Base-by-base conservation (phyloP, 2,113 vertebrate genomes). In the Chloebia gouldiae region DNA sequence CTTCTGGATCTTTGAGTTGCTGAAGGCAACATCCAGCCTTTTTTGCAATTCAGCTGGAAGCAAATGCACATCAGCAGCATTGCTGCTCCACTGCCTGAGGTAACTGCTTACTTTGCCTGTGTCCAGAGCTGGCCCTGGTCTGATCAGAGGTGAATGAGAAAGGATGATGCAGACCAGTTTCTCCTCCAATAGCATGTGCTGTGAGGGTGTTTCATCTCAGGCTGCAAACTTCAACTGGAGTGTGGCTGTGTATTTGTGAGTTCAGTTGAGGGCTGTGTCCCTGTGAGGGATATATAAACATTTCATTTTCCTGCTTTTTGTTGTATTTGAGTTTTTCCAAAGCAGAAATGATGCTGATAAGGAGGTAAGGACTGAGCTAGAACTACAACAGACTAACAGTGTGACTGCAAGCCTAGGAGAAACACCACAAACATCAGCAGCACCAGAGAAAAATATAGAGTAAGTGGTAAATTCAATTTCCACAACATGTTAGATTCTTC, bases 361-460 rank as follows among this genome's bases (percentile, higher is more conserved):
- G 16, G 31, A 42, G 27, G 4, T 45, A n/a, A 81, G 45, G 42
- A 39, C 20, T 63, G 73, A 84, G 9, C 11, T 31, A 57, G 20
- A 1, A 5, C 31, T 42, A 68, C 9, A 64, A 30, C 0, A 10
- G 13, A 24, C 5, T 81, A 75, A 57, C 0, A 2, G 7, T 45
- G 21, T 28, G 28, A 70, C 33, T 89, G 25, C 27, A 44, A 18
- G 30, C 39, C 53, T 56, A 15, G 44, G 8, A 69, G 33, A 71
- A 85, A 49, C 27, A 27, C 11, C n/a, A 49, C 28, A 75, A 65
- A 44, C 13, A 49, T 5, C 47, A 84, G 28, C 49, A 76, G 18
- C 49, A 39, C 33, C 57, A 51, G 16, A 76, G 25, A 47, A 84
- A 85, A 81, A 39, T 8, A 23, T 11, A 53, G 57, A 77, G 28